These are phyloP conservation scores for Alethe castanea DNA, from an alignment of 2,113 vertebrate species.

Conservation along the genomic window DNA sequence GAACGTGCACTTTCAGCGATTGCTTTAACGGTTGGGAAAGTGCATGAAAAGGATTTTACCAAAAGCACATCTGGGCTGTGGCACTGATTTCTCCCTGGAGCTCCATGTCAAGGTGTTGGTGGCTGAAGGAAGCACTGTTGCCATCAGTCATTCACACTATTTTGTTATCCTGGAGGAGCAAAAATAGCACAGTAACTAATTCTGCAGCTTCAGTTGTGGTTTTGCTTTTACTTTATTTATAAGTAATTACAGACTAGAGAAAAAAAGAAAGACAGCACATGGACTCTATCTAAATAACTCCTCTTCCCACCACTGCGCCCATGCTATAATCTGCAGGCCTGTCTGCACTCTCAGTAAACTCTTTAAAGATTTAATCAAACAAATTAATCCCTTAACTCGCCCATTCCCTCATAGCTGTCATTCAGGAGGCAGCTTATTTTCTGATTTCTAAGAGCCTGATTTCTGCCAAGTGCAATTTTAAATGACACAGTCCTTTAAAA, in stretches of 20 bases:
- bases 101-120: background rate
- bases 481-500: conserved; percentile 30
- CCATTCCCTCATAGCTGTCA: background rate
- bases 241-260: background rate
- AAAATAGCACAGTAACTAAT: background rate
- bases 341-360: conserved; percentile 39
- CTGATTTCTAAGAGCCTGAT: background rate
- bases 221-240: conserved; percentile 34
- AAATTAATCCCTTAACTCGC: conserved; percentile 39
- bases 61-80: background rate
- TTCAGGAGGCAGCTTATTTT: conserved; percentile 46
- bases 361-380: conserved; percentile 66
- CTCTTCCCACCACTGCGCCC: background rate
- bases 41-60: background rate
- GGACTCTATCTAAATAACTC: conserved; percentile 19
- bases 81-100: background rate
- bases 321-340: background rate
- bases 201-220: background rate
- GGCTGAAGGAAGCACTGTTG: background rate
- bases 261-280: background rate
- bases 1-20: background rate
- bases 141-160: background rate
- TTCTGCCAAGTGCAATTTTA: conserved; percentile 22
- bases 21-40: background rate
- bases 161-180: background rate